Percentiles rank a stretch among this genome's conserved stretches.
phyloP scores from a whole-genome alignment of 2,888 invertebrate species.

The Blastobasis adustella region DNA sequence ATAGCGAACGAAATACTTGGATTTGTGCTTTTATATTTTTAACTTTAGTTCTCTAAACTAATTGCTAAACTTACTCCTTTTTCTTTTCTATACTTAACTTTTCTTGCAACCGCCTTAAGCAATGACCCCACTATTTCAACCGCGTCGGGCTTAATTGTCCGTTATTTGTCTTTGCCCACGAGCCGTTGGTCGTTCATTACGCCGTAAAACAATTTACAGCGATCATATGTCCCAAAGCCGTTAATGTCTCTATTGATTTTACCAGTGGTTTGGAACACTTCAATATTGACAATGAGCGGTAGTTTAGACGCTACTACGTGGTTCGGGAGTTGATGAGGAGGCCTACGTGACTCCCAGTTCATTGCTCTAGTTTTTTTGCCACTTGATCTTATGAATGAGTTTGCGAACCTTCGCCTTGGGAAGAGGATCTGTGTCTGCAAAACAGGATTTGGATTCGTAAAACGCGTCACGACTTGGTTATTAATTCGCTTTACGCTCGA shows the following conservation, averaged over 20 bases:
- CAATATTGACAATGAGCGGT: constrained; percentile 73
- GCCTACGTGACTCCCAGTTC: constrained; percentile 67
- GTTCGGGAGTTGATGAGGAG: constrained; percentile 54
- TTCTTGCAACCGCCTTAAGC: too few relatives aligned
- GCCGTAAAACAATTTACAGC: constrained; percentile 42
- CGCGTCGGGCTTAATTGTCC: too few relatives aligned
- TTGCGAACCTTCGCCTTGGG: constrained; percentile 54
- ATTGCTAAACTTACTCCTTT: too few relatives aligned
- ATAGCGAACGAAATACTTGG: too few relatives aligned
- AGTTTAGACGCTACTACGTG: constrained; percentile 70
- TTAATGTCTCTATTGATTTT: constrained; percentile 66
- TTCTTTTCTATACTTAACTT: too few relatives aligned
- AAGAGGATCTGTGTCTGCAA: constrained; percentile 36
- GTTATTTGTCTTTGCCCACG: background rate
- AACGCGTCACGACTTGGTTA: constrained; percentile 30
- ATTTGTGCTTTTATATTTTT: too few relatives aligned
- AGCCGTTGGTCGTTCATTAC: constrained; percentile 35
- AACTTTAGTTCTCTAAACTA: too few relatives aligned
- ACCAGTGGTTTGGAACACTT: constrained; percentile 57
- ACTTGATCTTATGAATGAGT: constrained; percentile 67
- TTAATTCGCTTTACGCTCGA: constrained; percentile 6
- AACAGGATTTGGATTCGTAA: constrained; percentile 49
- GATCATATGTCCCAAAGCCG: constrained; percentile 54
- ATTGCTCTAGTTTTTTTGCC: constrained; percentile 71
- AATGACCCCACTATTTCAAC: too few relatives aligned